Percentiles rank a stretch among this genome's conserved stretches.
Evolutionary conservation across 2,888 invertebrate genomes (phyloP).

Genomic region (Ophion ellenae): DNA sequence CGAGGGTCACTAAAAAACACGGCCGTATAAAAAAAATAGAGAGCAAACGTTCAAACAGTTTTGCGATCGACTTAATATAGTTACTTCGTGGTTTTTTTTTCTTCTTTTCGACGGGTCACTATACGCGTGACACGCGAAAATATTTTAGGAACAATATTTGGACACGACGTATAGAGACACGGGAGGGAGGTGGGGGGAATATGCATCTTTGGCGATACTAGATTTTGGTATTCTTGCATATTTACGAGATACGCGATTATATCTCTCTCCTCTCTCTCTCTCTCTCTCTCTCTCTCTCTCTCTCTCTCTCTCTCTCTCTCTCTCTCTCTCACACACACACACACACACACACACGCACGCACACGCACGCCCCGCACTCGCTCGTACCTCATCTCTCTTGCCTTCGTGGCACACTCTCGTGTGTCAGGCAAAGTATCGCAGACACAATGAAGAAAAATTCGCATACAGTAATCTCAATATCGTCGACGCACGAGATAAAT

Average conservation of each 20-base stretch:
- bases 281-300: slow-evolving; percentile 4
- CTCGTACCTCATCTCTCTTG: background rate
- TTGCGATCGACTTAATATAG: slow-evolving; percentile 57
- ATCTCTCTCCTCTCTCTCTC: slow-evolving; percentile 13
- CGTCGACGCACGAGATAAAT: slow-evolving; percentile 9
- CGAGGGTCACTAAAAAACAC: slow-evolving; percentile 64
- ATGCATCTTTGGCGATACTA: slow-evolving; percentile 80
- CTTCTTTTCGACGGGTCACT: slow-evolving; percentile 59
- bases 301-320: background rate
- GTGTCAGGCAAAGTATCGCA: slow-evolving; percentile 26
- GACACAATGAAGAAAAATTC: slow-evolving; percentile 28
- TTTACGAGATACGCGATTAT: slow-evolving; percentile 37
- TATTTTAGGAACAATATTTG: slow-evolving; percentile 79
- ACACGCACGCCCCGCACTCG: background rate
- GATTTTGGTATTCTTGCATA: slow-evolving; percentile 80
- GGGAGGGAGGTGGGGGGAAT: slow-evolving; percentile 53
- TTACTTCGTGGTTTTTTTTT: slow-evolving; percentile 49
- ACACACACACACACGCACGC: too few relatives aligned
- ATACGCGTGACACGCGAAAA: slow-evolving; percentile 76
- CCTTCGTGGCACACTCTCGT: background rate
- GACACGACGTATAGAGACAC: slow-evolving; percentile 77
- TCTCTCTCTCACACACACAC: background rate
- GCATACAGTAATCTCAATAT: slow-evolving; percentile 8
- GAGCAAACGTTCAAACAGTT: slow-evolving; percentile 73
- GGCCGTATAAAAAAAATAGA: slow-evolving; percentile 80